A percentile compares a stretch with the other conserved stretches of the same genome.
These are phyloP conservation scores for Poeciliopsis presidionis DNA, from an alignment of 2,797 vertebrate species.

Conservation along the genomic window DNA sequence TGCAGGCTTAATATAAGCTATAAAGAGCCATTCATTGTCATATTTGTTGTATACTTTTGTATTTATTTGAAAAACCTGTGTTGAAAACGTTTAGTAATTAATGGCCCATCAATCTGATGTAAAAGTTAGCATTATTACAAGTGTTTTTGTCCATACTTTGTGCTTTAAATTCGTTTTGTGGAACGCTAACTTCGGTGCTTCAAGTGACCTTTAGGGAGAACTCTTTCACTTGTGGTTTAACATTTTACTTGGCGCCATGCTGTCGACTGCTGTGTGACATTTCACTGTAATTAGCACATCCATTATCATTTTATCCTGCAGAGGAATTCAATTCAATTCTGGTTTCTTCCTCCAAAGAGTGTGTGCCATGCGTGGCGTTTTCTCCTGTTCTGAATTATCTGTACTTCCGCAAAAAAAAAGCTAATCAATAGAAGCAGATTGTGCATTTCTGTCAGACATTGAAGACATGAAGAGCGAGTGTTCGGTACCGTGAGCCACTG, in stretches of 20 bases:
- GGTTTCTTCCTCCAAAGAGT: background rate
- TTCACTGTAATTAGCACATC: background rate
- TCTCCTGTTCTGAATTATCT: background rate
- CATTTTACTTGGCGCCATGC: background rate
- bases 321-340: background rate
- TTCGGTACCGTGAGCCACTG: background rate
- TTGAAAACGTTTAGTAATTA: background rate
- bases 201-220: conserved; percentile 4
- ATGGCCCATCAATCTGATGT: background rate
- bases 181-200: background rate
- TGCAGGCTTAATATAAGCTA: background rate
- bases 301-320: background rate
- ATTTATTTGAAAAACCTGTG: background rate
- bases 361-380: too few species aligned
- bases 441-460: background rate
- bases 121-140: background rate
- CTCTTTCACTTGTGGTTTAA: conserved; percentile 6
- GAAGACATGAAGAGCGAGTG: background rate
- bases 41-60: background rate
- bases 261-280: conserved; percentile 1
- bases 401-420: background rate
- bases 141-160: background rate
- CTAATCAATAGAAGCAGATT: background rate
- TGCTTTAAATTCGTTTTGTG: background rate
- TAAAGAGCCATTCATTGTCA: too few species aligned